Conservation (phyloP, 2,797 vertebrate species). For the Fratercula arctica region DNA sequence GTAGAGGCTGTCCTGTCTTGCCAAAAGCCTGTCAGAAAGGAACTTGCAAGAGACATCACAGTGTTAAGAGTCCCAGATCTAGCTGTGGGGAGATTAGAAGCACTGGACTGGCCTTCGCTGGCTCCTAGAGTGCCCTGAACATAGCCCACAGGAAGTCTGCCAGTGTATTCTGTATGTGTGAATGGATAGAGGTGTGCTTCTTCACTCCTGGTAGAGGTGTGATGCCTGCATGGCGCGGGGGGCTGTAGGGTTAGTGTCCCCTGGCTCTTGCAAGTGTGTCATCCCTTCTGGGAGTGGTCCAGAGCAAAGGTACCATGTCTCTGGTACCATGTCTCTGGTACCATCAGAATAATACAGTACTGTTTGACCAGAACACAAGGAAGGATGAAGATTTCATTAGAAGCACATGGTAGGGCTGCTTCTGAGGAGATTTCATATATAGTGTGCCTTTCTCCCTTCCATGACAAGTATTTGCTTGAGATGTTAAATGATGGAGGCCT, state of each 20-base stretch:
- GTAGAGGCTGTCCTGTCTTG: not conserved
- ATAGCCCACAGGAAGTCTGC: not conserved
- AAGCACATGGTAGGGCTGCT: not conserved
- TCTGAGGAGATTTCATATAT: not conserved
- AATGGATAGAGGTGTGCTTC: not conserved
- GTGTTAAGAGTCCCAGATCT: not conserved
- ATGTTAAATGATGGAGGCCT: not conserved
- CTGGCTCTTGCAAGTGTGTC: not conserved
- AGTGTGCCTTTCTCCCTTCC: not conserved
- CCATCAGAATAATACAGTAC: not conserved
- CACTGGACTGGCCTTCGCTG: not conserved
- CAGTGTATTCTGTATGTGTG: not conserved
- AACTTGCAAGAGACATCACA: not conserved
- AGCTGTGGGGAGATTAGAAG: not conserved
- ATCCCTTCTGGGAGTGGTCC: not conserved
- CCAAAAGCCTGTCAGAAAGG: not conserved
- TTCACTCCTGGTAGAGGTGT: not conserved
- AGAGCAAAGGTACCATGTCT: not conserved
- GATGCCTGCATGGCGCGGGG: not conserved
- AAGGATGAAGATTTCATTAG: not conserved
- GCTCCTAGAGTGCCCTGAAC: not conserved
- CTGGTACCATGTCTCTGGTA: not conserved
- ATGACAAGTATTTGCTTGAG: not conserved
- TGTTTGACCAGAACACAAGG: not conserved
- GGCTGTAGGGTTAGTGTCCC: not conserved